Evolutionary conservation across 2,797 vertebrate genomes (phyloP), one percentile per base, ranked within the genome.

Genomic region (Melanotaenia trifasciata): DNA sequence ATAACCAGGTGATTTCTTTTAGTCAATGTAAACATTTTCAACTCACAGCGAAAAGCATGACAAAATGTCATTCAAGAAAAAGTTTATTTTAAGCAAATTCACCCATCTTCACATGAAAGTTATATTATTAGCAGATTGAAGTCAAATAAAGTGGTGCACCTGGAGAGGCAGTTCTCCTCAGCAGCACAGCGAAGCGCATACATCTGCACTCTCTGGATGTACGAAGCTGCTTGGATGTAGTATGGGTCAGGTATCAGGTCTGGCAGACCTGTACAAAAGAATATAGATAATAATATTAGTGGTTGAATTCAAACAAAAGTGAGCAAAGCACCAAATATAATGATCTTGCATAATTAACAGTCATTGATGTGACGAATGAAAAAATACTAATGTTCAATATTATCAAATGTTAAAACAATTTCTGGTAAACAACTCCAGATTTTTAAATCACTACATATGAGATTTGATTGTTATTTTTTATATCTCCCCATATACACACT

Each of bases 111-210:
- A 58, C 14, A 33, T 50, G 2, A 40, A 18, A 50, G 60, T 26
- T 58, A 26, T 28, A 16, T 26, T 24, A 33, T 32, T 47, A 50
- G 20, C 20, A 50, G 20, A 50, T 50, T 50, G 9, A 50, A n/a
- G n/a, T 30, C 1, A 38, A 51, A 64, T 57, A 56, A 72, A 58
- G 54, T 26, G 57, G 26, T 4, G 38, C 66, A 96, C 96, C 94
- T 95, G 67, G 96, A 93, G 3, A 96, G 93, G 68, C 96, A 96
- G 85, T 95, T 95, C 66, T 96, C 96, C 43, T 96, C 96, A 2
- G 94, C 95, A 4, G 96, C 95, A 71, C 96, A 96, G 67, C 93
- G 90, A 22, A 96, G 90, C 1, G 95, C 93, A 28, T 95, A 96
- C 93, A 96, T 93, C 87, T 95, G 95, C 72, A 94, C 87, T 67